These are phyloP conservation scores for Tachyglossus aculeatus DNA, from an alignment of 2,797 vertebrate species.

Conservation along the genomic window DNA sequence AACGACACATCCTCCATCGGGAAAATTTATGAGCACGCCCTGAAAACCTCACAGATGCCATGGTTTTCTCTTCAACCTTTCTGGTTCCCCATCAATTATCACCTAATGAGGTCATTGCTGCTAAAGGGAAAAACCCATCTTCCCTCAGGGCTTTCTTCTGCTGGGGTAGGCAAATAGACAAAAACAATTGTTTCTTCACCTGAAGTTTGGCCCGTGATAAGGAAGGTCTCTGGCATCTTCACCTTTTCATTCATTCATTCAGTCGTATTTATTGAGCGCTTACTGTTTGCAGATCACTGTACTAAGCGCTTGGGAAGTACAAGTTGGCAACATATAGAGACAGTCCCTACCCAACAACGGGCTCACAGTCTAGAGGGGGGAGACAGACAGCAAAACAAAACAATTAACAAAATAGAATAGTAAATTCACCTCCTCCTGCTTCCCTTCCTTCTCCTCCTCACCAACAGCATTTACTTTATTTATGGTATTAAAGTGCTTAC, in stretches of 20 bases:
- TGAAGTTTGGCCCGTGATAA: not conserved
- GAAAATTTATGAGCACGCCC: conserved; percentile 56
- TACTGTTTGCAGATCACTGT: no score
- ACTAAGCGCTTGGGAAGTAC: no score
- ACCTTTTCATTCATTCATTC: no score
- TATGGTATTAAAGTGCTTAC: no score
- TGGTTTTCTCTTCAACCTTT: conserved; percentile 57
- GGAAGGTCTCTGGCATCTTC: not conserved
- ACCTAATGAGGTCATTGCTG: conserved; percentile 44
- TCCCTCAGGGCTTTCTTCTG: conserved; percentile 14
- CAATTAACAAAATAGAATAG: no score
- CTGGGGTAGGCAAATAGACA: not conserved
- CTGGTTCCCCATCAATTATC: conserved; percentile 56
- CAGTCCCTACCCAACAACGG: no score
- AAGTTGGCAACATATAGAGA: no score
- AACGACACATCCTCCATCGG: conserved; percentile 14
- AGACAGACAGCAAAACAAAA: no score
- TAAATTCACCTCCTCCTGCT: not conserved
- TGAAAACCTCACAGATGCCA: conserved; percentile 44
- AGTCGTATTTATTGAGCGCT: no score
- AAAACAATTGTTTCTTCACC: not conserved
- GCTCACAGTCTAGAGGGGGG: no score
- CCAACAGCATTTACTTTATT: no score
- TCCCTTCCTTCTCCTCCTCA: not conserved
- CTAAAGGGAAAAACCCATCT: conserved; percentile 28